Base-by-base conservation (phyloP, 1,140 invertebrate genomes). In the Brachionus sp. region DNA sequence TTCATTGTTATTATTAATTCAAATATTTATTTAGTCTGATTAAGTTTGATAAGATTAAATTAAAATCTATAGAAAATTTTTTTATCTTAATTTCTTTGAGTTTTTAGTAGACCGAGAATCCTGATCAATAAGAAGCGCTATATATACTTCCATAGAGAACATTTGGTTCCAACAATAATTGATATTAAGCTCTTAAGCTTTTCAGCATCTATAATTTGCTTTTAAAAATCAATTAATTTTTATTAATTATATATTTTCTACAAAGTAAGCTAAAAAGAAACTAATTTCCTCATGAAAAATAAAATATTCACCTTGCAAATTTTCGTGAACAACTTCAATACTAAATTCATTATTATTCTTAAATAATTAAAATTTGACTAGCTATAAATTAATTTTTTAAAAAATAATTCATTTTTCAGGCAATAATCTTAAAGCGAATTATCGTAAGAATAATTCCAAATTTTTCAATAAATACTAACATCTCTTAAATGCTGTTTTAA, bases 11-110 rank as follows among this genome's bases (percentile, higher is more conserved):
- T n/a, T n/a, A n/a, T 29, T 57, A 7, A 57, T 19, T 57, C 50
- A 57, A 57, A 57, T 57, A 19, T 57, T 57, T 57, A 57, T 57
- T 57, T 57, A 57, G 50, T 57, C 50, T 57, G 19, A 57, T 57
- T 16, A 57, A 57, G 16, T 57, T 57, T 57, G 50, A 57, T 57
- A 57, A 57, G 50, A 57, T 57, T 57, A n/a, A 19, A 19, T 57
- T 57, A n/a, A n/a, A 23, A 57, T 57, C 3, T 9, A 23, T 25
- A 57, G 50, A n/a, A n/a, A 16, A 5, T 2, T 4, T 50, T n/a
- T 16, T 57, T 57, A 57, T 57, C 50, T 57, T 57, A 9, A 57
- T 19, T 19, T 57, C 50, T 57, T 57, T 57, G 50, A 57, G 19
- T 23, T 57, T 57, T 57, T 57, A 57, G n/a, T 57, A 57, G 50